A percentile compares a stretch with the other conserved stretches of the same genome.
phyloP scores from a whole-genome alignment of 2,797 vertebrate genomes.

The Calcarius lapponicus region DNA sequence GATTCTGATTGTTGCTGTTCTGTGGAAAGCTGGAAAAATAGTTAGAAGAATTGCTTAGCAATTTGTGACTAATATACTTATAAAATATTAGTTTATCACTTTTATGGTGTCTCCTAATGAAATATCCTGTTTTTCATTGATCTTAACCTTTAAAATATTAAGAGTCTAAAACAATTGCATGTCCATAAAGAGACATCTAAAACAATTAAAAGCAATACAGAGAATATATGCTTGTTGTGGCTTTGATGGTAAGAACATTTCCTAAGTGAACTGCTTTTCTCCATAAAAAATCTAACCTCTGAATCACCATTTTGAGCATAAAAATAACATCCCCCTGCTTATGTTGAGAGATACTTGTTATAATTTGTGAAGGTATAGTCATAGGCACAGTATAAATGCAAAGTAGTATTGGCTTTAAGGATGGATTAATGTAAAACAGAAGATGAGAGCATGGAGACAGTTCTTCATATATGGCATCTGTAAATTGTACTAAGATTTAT shows the following conservation, averaged over 20 bases:
- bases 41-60: neutral
- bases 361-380: neutral
- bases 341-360: neutral
- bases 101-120: constrained; percentile 19
- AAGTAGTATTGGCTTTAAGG: neutral
- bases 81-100: constrained; percentile 35
- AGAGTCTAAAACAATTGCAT: neutral
- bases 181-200: constrained; percentile 14
- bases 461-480: neutral
- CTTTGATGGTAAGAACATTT: neutral
- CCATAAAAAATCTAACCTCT: neutral
- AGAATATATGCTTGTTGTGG: neutral
- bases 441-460: neutral
- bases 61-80: neutral
- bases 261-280: neutral
- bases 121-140: neutral
- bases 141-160: constrained; percentile 35
- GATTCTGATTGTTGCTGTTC: neutral
- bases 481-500: neutral
- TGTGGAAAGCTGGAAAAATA: neutral
- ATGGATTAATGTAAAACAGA: neutral
- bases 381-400: neutral
- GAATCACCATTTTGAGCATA: neutral
- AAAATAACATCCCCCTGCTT: neutral
- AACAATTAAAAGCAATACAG: constrained; percentile 42